Evolutionary conservation across 2,888 invertebrate species (phyloP).

Genomic region (Lordiphosa fenestrarum): DNA sequence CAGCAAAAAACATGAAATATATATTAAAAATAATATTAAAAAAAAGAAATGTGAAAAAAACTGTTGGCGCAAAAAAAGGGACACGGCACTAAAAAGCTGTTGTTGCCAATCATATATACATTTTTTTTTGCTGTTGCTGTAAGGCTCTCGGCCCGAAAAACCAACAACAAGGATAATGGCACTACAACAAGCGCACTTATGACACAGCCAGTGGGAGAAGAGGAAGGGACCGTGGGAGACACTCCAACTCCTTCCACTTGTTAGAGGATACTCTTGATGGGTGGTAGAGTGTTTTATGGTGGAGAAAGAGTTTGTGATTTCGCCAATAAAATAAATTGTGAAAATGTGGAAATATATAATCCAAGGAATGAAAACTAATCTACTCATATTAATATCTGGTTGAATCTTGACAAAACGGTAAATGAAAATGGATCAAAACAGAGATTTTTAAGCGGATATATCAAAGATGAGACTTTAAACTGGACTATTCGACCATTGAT

Average conservation of each 20-base stretch:
- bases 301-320: too few species aligned
- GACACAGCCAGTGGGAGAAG: conserved; percentile 23
- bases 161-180: conserved; percentile 50
- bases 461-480: too few species aligned
- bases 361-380: too few species aligned
- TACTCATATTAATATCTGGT: too few species aligned
- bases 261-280: too few species aligned
- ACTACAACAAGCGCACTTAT: conserved; percentile 48
- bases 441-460: too few species aligned
- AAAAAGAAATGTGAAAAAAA: conserved; percentile 28
- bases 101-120: conserved; percentile 70
- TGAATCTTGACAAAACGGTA: too few species aligned
- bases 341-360: neutral
- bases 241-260: neutral
- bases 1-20: conserved; percentile 58
- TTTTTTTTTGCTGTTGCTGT: conserved; percentile 23
- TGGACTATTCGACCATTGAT: too few species aligned
- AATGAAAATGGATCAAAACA: too few species aligned
- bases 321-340: neutral
- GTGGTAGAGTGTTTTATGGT: too few species aligned
- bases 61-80: conserved; percentile 55
- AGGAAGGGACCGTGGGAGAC: neutral
- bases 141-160: conserved; percentile 25
- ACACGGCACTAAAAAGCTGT: conserved; percentile 65
- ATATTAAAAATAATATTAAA: conserved; percentile 52